Percentiles rank a stretch among this genome's conserved stretches.
Conservation (phyloP, 1,140 invertebrate genomes). For the Eulimnadia texana region DNA sequence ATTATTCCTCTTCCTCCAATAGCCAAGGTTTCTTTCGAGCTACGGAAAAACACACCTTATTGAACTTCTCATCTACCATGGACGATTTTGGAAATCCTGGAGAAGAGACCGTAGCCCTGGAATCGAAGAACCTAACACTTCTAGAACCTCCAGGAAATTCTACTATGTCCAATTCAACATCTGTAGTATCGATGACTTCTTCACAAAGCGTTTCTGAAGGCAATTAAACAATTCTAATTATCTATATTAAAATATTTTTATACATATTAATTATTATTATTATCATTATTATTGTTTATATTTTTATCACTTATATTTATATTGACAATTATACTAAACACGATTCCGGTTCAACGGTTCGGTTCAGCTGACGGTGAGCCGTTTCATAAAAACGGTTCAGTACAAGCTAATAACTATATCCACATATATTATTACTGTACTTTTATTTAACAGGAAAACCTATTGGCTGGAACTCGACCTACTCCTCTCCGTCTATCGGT, state of each 20-base stretch:
- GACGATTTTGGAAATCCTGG: not conserved
- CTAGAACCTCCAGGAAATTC: not conserved
- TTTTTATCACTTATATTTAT: no score
- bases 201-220: not conserved
- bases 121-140: not conserved
- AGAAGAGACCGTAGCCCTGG: not conserved
- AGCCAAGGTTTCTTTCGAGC: not conserved
- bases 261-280: no score
- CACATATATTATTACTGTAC: no score
- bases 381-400: no score
- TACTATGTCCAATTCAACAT: not conserved
- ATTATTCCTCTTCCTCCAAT: no score
- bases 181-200: not conserved
- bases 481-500: not conserved
- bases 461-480: not conserved
- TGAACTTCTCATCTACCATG: not conserved
- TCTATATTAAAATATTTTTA: no score
- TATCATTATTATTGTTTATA: no score
- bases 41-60: not conserved
- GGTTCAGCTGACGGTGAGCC: no score
- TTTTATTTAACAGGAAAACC: not conserved
- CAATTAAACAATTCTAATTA: no score
- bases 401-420: no score
- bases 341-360: no score
- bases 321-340: no score